Conservation (phyloP, 2,888 invertebrate genomes). For the Maniola hyperantus region DNA sequence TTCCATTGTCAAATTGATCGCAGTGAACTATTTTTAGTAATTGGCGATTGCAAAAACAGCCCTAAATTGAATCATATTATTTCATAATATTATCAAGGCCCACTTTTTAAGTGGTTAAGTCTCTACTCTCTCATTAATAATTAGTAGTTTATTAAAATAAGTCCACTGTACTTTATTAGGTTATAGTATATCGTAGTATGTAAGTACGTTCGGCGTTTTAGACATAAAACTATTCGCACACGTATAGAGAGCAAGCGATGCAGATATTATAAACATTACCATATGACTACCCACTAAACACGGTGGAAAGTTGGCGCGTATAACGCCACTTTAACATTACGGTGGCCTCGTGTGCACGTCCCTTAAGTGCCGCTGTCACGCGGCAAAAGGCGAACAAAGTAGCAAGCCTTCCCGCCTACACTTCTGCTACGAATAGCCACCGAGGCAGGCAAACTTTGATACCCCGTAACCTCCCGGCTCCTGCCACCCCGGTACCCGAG, state of each 20-base stretch:
- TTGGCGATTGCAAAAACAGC: too few species aligned
- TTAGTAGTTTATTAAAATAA: background rate
- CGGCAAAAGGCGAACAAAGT: constrained; percentile 80
- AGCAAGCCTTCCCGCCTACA: constrained; percentile 66
- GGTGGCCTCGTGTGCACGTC: constrained; percentile 65
- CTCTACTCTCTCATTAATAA: too few species aligned
- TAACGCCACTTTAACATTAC: constrained; percentile 53
- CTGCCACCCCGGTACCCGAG: constrained; percentile 69
- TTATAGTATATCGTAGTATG: too few species aligned
- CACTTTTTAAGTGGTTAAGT: too few species aligned
- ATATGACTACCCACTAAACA: constrained; percentile 34
- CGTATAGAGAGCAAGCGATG: constrained; percentile 28
- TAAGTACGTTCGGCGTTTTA: background rate
- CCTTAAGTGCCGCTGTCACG: constrained; percentile 80
- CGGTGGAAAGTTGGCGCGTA: constrained; percentile 37
- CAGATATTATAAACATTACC: constrained; percentile 39
- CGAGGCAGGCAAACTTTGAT: constrained; percentile 78
- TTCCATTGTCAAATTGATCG: too few species aligned
- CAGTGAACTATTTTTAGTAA: too few species aligned
- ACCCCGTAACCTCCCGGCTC: constrained; percentile 65
- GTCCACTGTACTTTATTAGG: background rate
- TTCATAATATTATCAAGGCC: too few species aligned
- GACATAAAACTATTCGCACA: constrained; percentile 8
- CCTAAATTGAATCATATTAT: too few species aligned
- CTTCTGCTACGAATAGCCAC: constrained; percentile 59